Evolutionary conservation across 2,797 vertebrate genomes (phyloP), one percentile per base, ranked within the genome.

Genomic region (Eutrigla gurnardus): DNA sequence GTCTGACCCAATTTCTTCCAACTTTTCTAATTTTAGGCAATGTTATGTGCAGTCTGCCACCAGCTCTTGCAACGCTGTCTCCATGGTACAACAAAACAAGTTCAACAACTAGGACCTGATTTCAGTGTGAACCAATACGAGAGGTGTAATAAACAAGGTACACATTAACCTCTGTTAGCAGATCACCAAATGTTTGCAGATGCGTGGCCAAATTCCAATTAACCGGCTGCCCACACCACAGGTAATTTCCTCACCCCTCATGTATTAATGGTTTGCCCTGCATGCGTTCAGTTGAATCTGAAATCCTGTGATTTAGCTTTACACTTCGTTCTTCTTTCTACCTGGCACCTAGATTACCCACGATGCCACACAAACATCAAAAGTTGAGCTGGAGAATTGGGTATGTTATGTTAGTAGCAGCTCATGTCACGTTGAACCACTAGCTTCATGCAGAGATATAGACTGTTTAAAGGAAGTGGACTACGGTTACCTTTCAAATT

Each of bases 171-270:
- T 25, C 25, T 37, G 11, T 18, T 49, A 3, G 60, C 32, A 36
- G 43, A 36, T 62, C 58, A 37, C n/a, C 57, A 60, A 42, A 60
- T 60, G 39, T 25, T 32, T 42, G 39, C 11, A 60, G 17, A 18
- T 57, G 55, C 55, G 6, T n/a, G 55, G 17, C 55, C 25, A 45
- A 45, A 61, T 33, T 61, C 8, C 9, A 37, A 11, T 49, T 37
- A 18, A 43, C 2, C 47, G 11, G 17, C 49, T 17, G 18, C 33
- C 53, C 33, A 25, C 11, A 46, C 5, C 5, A 32, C 36, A 25
- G 47, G 12, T 42, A 25, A 33, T 40, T 33, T 65, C 37, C 12
- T 69, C 9, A 13, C 9, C 18, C 36, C 6, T 25, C 54, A 49
- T 69, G 6, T 39, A 40, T 49, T 9, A 47, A 6, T 57, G 17